These are phyloP conservation scores for Atrina japonica DNA, from an alignment of 2,888 invertebrate species.

Conservation along the genomic window DNA sequence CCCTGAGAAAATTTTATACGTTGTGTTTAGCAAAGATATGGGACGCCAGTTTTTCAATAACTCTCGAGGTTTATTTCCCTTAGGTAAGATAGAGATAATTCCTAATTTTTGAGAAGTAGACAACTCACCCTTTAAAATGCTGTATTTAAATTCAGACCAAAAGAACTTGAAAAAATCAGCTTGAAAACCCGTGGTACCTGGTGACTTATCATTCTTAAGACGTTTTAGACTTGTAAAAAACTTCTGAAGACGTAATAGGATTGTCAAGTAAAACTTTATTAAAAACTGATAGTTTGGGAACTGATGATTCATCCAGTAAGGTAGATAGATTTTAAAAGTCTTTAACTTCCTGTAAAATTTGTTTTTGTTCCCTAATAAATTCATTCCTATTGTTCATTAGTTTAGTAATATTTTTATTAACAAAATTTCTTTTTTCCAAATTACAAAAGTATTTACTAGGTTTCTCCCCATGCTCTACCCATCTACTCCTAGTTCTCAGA, in stretches of 20 bases:
- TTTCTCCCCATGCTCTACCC: slow-evolving; percentile 19
- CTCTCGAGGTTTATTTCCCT: slow-evolving; percentile 15
- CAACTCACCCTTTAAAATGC: slow-evolving; percentile 17
- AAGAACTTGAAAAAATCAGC: slow-evolving; percentile 24
- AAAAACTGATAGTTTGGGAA: neutral
- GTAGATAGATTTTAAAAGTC: slow-evolving; percentile 14
- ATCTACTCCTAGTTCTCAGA: slow-evolving; percentile 21
- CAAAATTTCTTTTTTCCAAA: slow-evolving; percentile 7
- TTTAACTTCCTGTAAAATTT: slow-evolving; percentile 17
- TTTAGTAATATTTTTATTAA: slow-evolving; percentile 14
- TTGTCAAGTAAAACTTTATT: neutral
- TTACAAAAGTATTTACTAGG: slow-evolving; percentile 1
- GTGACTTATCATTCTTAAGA: slow-evolving; percentile 19
- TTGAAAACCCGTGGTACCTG: slow-evolving; percentile 18
- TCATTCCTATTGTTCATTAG: slow-evolving; percentile 3
- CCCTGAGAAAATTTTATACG: slow-evolving; percentile 7
- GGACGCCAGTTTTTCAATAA: slow-evolving; percentile 31
- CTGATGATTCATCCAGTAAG: too few relatives aligned
- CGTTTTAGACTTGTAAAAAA: neutral
- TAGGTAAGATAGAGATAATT: slow-evolving; percentile 22
- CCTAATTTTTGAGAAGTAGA: slow-evolving; percentile 7
- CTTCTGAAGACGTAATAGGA: slow-evolving; percentile 3
- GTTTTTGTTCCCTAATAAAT: slow-evolving; percentile 4
- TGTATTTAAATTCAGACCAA: slow-evolving; percentile 10
- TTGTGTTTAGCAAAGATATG: slow-evolving; percentile 20